Evolutionary conservation across 2,113 vertebrate species (phyloP).

Genomic region (Callionymus lyra): DNA sequence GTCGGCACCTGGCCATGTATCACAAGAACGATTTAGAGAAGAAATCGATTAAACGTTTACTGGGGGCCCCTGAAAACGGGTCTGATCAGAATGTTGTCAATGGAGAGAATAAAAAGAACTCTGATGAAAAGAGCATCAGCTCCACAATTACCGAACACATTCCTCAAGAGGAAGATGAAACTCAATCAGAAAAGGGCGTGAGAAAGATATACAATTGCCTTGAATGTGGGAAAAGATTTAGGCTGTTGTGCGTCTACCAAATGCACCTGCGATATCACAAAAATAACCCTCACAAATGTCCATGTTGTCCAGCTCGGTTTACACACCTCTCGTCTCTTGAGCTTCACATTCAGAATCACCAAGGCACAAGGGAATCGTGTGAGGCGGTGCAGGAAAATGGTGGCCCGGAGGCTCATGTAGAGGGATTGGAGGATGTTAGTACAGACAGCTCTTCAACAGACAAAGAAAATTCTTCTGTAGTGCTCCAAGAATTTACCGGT

Average conservation of each 20-base stretch:
- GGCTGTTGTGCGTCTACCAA: slow-evolving; percentile 65
- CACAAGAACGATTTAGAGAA: slow-evolving; percentile 59
- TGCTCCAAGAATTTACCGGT: slow-evolving; percentile 64
- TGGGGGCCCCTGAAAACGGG: slow-evolving; percentile 23
- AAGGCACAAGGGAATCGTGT: slow-evolving; percentile 18
- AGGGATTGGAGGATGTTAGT: slow-evolving; percentile 27
- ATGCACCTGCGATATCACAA: slow-evolving; percentile 67
- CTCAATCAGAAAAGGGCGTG: slow-evolving; percentile 29
- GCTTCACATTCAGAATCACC: slow-evolving; percentile 57
- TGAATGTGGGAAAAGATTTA: slow-evolving; percentile 67
- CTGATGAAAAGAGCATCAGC: slow-evolving; percentile 30
- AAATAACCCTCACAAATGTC: slow-evolving; percentile 53
- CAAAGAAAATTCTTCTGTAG: slow-evolving; percentile 34
- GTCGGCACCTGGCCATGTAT: slow-evolving; percentile 62
- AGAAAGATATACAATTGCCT: slow-evolving; percentile 61
- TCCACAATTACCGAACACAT: slow-evolving; percentile 32
- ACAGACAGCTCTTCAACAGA: slow-evolving; percentile 28
- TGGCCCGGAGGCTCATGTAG: slow-evolving; percentile 19
- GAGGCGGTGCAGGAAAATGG: slow-evolving; percentile 16
- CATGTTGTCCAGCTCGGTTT: slow-evolving; percentile 54
- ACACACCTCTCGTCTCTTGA: slow-evolving; percentile 48
- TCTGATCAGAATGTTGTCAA: slow-evolving; percentile 14
- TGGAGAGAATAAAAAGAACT: slow-evolving; percentile 17
- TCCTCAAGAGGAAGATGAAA: slow-evolving; percentile 18
- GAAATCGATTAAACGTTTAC: slow-evolving; percentile 41